Percentiles rank a stretch among this genome's conserved stretches.
These are phyloP conservation scores for Idaea biselata DNA, from an alignment of 2,888 invertebrate species.

Conservation along the genomic window DNA sequence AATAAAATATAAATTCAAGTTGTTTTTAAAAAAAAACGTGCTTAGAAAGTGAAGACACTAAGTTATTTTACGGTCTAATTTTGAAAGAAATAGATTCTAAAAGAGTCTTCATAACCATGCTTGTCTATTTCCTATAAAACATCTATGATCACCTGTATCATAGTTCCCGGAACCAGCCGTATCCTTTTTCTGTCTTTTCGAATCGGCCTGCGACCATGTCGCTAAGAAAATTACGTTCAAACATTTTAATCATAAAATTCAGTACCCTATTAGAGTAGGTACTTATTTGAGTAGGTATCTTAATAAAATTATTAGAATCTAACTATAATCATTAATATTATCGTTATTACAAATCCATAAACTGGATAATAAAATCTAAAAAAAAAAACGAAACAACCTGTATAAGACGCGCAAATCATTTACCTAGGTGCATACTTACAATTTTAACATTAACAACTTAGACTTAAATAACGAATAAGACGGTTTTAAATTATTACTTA, in stretches of 20 bases:
- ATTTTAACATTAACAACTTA: not conserved
- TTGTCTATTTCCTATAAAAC: constrained; percentile 7
- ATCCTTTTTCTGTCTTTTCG: constrained; percentile 59
- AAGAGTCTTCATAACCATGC: constrained; percentile 6
- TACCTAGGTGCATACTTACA: not conserved
- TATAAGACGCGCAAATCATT: not conserved
- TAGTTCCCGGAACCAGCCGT: constrained; percentile 47
- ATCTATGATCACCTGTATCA: constrained; percentile 46
- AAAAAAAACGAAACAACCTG: not conserved
- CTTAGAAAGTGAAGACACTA: too few species aligned
- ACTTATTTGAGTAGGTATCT: too few species aligned
- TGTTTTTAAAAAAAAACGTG: too few species aligned
- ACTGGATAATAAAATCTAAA: too few species aligned
- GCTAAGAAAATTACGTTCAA: constrained; percentile 38
- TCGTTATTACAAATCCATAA: too few species aligned
- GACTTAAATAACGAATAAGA: not conserved
- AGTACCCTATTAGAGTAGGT: too few species aligned
- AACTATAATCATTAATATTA: too few species aligned
- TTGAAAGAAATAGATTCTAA: not conserved
- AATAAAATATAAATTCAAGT: too few species aligned
- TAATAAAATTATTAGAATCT: too few species aligned
- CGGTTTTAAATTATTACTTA: constrained; percentile 40
- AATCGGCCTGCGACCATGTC: constrained; percentile 62
- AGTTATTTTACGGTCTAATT: not conserved
- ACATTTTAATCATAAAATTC: not conserved